Evolutionary conservation across 1,140 invertebrate genomes (phyloP).

Genomic region (Nomia melanderi): DNA sequence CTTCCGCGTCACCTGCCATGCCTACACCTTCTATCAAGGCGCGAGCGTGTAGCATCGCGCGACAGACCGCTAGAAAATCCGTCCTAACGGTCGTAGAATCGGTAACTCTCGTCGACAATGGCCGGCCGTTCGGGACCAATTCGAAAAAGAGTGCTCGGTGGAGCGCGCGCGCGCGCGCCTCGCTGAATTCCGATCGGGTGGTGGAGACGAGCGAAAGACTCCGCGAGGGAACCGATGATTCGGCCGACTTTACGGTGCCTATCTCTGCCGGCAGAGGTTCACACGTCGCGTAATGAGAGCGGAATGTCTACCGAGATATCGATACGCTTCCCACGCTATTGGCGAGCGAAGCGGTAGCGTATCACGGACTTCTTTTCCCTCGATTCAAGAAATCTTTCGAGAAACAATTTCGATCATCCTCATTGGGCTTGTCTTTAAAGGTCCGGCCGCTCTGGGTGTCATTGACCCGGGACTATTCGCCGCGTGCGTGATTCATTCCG

Average conservation of each 20-base stretch:
- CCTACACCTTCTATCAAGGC: slow-evolving; percentile 37
- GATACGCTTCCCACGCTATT: slow-evolving; percentile 12
- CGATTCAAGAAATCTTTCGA: too few species aligned
- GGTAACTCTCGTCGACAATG: not conserved
- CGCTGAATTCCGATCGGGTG: not conserved
- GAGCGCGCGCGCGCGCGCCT: not conserved
- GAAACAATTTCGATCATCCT: not conserved
- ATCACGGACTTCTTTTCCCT: not conserved
- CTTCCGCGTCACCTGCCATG: slow-evolving; percentile 66
- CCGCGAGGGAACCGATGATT: not conserved
- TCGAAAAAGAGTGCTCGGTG: not conserved
- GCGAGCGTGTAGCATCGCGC: not conserved
- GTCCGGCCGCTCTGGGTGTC: slow-evolving; percentile 36
- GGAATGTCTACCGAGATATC: slow-evolving; percentile 8
- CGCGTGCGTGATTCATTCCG: slow-evolving; percentile 20
- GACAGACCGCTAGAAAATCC: not conserved
- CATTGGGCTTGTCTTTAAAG: slow-evolving; percentile 31
- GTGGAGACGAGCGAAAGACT: too few species aligned
- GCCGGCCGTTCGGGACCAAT: not conserved
- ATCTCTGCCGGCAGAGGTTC: not conserved
- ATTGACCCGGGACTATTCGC: slow-evolving; percentile 44
- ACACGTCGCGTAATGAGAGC: slow-evolving; percentile 1
- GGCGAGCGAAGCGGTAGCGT: not conserved
- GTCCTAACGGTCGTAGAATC: not conserved
- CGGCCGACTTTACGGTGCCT: not conserved